Conservation (phyloP, 2,113 vertebrate genomes). For the Gadus macrocephalus region DNA sequence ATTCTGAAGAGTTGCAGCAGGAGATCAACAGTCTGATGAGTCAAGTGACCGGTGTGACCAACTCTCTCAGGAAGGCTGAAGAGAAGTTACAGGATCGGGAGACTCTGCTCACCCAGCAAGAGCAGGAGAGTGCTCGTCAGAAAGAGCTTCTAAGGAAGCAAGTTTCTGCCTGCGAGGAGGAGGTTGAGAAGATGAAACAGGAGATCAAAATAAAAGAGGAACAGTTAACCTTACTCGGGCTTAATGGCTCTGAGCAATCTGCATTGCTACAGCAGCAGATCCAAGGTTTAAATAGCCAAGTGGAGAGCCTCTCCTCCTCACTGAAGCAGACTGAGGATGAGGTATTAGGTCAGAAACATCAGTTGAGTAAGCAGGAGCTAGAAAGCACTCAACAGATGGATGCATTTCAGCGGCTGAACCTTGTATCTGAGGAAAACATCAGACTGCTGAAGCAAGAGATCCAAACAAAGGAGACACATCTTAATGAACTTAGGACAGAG, state of each 20-base stretch:
- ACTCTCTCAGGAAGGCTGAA: conserved; percentile 42
- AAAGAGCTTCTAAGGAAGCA: conserved; percentile 48
- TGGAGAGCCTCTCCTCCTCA: conserved; percentile 54
- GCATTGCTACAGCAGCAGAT: conserved; percentile 47
- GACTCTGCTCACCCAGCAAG: conserved; percentile 8
- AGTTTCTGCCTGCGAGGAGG: conserved; percentile 21
- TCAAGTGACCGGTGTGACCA: conserved; percentile 48
- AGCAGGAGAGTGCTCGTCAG: conserved; percentile 37
- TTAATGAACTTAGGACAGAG: conserved; percentile 25
- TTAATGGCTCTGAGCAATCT: not conserved
- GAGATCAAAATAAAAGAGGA: conserved; percentile 39
- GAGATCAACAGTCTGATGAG: conserved; percentile 55
- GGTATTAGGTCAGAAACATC: conserved; percentile 11
- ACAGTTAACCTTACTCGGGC: conserved; percentile 11
- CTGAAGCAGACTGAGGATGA: conserved; percentile 60
- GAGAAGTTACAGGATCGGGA: conserved; percentile 27
- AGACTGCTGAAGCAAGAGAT: conserved; percentile 32
- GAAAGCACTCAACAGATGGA: not conserved
- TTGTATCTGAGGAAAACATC: not conserved
- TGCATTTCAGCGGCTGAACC: not conserved
- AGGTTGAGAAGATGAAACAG: conserved; percentile 18
- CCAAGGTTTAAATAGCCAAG: conserved; percentile 62
- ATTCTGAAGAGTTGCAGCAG: conserved; percentile 33
- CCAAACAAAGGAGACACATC: conserved; percentile 44
- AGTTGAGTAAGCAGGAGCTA: not conserved